phyloP scores from a whole-genome alignment of 2,888 invertebrate species.

The Monochamus alternatus region DNA sequence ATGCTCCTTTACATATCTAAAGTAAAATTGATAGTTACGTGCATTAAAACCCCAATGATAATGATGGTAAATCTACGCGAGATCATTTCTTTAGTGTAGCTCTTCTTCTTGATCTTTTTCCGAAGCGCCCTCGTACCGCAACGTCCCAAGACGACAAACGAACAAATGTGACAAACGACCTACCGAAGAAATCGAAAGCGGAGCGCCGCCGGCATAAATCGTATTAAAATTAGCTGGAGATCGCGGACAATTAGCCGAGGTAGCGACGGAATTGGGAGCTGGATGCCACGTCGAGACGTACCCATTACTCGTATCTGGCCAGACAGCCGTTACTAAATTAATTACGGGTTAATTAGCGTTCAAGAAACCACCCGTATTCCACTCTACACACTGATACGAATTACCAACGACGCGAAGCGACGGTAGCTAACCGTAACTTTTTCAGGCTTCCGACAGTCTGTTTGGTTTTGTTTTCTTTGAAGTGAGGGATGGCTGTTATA shows the following conservation, averaged over 20 bases:
- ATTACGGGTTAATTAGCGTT: constrained; percentile 55
- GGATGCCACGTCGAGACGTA: not conserved
- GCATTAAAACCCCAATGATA: too few relatives aligned
- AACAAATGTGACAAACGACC: too few relatives aligned
- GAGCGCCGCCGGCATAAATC: not conserved
- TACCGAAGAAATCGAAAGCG: too few relatives aligned
- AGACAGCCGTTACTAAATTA: constrained; percentile 55
- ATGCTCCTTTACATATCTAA: too few relatives aligned
- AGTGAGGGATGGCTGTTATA: too few relatives aligned
- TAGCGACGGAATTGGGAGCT: not conserved
- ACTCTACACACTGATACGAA: constrained; percentile 22
- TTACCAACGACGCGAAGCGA: not conserved
- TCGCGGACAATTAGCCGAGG: not conserved
- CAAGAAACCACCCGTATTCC: constrained; percentile 51
- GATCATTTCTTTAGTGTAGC: too few relatives aligned
- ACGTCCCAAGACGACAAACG: too few relatives aligned
- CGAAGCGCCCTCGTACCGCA: too few relatives aligned
- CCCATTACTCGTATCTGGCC: constrained; percentile 42
- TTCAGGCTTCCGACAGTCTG: not conserved
- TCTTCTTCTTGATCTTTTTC: too few relatives aligned
- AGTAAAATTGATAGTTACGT: too few relatives aligned
- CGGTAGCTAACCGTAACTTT: not conserved
- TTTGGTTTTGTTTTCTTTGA: too few relatives aligned
- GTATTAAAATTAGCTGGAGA: not conserved
- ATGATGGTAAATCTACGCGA: too few relatives aligned